Evolutionary conservation across 2,797 vertebrate genomes (phyloP).

Genomic region (Decapterus maruadsi): DNA sequence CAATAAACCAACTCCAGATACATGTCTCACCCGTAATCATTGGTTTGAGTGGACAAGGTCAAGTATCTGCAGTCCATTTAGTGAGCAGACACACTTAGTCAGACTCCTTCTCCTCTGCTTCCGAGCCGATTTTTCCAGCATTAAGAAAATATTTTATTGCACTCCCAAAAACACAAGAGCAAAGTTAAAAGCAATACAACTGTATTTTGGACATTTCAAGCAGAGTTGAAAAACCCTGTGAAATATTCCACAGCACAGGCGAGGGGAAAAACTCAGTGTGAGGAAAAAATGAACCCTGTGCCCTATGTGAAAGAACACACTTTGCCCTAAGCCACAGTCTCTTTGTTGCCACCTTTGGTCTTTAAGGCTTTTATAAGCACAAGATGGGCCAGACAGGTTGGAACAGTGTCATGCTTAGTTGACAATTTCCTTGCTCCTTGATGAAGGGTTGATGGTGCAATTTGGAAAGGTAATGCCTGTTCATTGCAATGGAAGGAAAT

Average conservation of each 20-base stretch:
- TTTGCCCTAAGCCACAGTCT: conserved; percentile 56
- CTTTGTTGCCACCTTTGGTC: conserved; percentile 65
- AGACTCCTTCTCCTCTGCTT: conserved; percentile 13
- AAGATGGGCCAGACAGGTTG: conserved; percentile 27
- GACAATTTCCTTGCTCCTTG: conserved; percentile 49
- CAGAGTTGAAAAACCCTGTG: conserved; percentile 8
- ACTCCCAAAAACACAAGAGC: background rate
- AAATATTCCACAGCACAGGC: conserved; percentile 13
- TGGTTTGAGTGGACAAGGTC: conserved; percentile 35
- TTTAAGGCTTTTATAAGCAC: conserved; percentile 41
- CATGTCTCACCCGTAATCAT: conserved; percentile 31
- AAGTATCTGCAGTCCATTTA: conserved; percentile 49
- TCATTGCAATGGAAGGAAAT: conserved; percentile 65
- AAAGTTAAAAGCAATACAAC: conserved; percentile 11
- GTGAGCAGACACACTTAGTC: conserved; percentile 18
- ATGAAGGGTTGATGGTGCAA: conserved; percentile 56
- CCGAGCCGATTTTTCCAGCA: background rate
- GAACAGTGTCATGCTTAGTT: conserved; percentile 53
- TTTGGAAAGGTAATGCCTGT: conserved; percentile 38
- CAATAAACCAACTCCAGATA: conserved; percentile 43
- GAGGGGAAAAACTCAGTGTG: background rate
- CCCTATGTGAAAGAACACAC: conserved; percentile 42
- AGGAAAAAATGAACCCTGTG: conserved; percentile 32
- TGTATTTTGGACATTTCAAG: conserved; percentile 8
- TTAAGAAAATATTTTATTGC: conserved; percentile 16